A percentile compares a stretch with the other conserved stretches of the same genome.
Evolutionary conservation across 1,140 invertebrate species (phyloP).

Genomic region (Watersipora subatra): DNA sequence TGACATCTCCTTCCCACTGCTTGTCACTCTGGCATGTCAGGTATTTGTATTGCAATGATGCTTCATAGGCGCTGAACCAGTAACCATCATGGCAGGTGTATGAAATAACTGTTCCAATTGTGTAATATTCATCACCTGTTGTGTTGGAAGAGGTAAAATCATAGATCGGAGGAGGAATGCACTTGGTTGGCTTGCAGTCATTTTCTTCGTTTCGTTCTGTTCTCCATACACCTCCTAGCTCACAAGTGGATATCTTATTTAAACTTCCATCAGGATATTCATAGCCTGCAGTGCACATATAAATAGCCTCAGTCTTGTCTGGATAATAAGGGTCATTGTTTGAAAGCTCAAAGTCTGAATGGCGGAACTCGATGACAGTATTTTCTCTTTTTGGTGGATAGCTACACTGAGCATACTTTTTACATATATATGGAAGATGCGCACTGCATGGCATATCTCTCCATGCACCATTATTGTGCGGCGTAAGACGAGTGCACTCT

Average conservation of each 20-base stretch:
- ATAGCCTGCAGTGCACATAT: neutral
- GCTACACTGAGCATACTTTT: neutral
- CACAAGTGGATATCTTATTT: neutral
- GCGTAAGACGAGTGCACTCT: neutral
- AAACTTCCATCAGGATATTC: neutral
- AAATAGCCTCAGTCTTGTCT: too few species aligned
- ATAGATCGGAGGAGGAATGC: neutral
- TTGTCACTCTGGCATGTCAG: neutral
- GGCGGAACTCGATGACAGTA: too few species aligned
- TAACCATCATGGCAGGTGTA: neutral
- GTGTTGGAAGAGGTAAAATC: neutral
- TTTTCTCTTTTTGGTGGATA: neutral
- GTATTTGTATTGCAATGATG: neutral
- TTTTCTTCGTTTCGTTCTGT: neutral
- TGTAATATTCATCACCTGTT: neutral
- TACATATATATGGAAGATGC: neutral
- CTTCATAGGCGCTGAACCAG: constrained; percentile 1
- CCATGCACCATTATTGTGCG: neutral
- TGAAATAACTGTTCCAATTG: neutral
- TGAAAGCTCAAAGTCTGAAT: too few species aligned
- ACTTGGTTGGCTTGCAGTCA: neutral
- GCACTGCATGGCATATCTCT: neutral
- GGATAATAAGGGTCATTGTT: too few species aligned
- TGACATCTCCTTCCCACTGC: neutral
- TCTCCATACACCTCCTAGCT: neutral